Percentiles rank a stretch among this genome's conserved stretches.
phyloP scores from a whole-genome alignment of 1,140 invertebrate species.

The Holotrichia oblita region DNA sequence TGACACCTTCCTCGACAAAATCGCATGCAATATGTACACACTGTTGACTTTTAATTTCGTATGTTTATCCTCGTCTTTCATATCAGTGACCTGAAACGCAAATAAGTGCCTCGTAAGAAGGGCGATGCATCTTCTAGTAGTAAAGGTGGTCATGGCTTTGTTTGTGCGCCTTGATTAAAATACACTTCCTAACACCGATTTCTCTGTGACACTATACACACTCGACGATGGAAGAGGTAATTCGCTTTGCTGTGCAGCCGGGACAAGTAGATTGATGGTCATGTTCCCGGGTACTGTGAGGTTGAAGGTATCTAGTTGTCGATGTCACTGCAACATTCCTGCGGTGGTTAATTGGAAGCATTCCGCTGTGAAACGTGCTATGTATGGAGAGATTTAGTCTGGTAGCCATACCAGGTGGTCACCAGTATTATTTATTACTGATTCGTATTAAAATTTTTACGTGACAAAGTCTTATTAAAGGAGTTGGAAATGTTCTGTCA shows the following conservation, averaged over 20 bases:
- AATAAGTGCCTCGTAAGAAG: neutral
- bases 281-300: conserved; percentile 2
- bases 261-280: conserved; percentile 22
- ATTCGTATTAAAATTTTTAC: conserved; percentile 12
- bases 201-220: neutral
- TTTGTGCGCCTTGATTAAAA: conserved; percentile 12
- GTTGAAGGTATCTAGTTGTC: conserved; percentile 19
- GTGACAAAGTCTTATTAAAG: conserved; percentile 19
- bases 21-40: neutral
- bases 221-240: conserved; percentile 21
- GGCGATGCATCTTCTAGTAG: neutral
- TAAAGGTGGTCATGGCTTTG: neutral
- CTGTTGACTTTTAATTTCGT: neutral
- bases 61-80: neutral
- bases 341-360: conserved; percentile 28
- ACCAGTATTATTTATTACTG: neutral
- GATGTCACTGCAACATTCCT: conserved; percentile 28
- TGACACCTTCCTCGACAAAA: neutral
- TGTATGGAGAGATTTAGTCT: neutral
- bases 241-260: conserved; percentile 24
- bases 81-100: neutral
- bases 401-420: neutral
- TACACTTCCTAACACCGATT: conserved; percentile 5
- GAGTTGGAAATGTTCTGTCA: no score
- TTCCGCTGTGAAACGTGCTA: conserved; percentile 9